Evolutionary conservation across 2,113 vertebrate species (phyloP), one percentile per base, ranked within the genome.

Genomic region (Machaerirhynchus nigripectus): DNA sequence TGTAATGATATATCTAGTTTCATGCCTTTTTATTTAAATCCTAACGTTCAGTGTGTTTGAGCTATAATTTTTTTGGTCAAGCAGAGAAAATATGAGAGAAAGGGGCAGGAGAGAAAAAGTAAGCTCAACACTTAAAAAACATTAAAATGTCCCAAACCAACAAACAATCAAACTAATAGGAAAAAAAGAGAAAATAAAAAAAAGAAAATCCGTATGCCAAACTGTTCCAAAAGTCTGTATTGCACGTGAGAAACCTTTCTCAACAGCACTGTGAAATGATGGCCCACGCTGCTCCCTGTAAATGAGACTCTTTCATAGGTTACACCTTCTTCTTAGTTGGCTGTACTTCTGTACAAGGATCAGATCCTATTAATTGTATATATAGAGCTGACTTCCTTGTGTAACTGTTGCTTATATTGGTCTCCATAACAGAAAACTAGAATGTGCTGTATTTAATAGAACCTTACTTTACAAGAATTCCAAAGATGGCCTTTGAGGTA

Each of bases 161-260:
- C 7, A 6, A 50, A 16, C 10, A 59, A 81, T n/a, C 40, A 65
- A 83, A 22, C 35, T n/a, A 59, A 64, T 3, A n/a, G 20, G 35
- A 53, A 71, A 55, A 39, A 10, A 28, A 3, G 24, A 1, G 3
- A 6, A 24, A 4, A n/a, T 5, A 10, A 37, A 8, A 5, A 10
- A 11, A 14, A 1, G 27, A 15, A 24, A 49, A 68, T 27, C 6
- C 23, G 17, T 35, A 13, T 8, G 11, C 17, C 33, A 37, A 8
- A 24, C 13, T 50, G 14, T 89, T 87, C 55, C 28, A 15, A 33
- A 77, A 70, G 40, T 37, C 46, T 47, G 8, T 64, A 2, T 47
- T n/a, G 27, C 13, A 6, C 22, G 14, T 74, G 20, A 37, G 40
- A 79, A 82, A 74, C 9, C 16, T 78, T 69, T 50, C 27, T 78